Conservation (phyloP, 2,797 vertebrate genomes). For the Pagetopsis macropterus region DNA sequence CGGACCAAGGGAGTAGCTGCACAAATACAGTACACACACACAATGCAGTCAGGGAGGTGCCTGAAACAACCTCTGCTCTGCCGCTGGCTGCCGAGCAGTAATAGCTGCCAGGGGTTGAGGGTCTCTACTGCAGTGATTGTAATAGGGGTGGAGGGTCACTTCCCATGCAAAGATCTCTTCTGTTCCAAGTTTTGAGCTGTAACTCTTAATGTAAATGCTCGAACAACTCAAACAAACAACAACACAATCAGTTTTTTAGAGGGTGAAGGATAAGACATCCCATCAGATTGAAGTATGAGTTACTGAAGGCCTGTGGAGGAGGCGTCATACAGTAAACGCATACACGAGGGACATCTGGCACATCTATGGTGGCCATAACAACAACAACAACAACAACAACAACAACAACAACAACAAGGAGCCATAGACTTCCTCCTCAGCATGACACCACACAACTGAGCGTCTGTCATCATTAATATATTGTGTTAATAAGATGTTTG, state of each 20-base stretch:
- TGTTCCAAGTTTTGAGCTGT: neutral
- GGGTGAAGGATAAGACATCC: slow-evolving; percentile 1
- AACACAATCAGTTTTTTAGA: neutral
- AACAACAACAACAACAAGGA: slow-evolving; percentile 54
- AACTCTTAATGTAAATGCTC: slow-evolving; percentile 2
- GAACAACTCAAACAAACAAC: neutral
- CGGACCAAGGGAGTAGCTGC: slow-evolving; percentile 49
- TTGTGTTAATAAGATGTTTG: neutral
- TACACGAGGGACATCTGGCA: slow-evolving; percentile 43
- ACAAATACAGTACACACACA: slow-evolving; percentile 23
- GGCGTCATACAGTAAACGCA: slow-evolving; percentile 18
- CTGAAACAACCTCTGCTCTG: slow-evolving; percentile 36
- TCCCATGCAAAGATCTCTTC: neutral
- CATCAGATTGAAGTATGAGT: slow-evolving; percentile 4
- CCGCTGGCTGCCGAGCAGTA: slow-evolving; percentile 22
- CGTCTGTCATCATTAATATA: slow-evolving; percentile 23
- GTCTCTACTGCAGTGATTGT: slow-evolving; percentile 9
- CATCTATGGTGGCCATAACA: slow-evolving; percentile 60
- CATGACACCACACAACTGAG: slow-evolving; percentile 34
- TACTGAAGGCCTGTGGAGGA: slow-evolving; percentile 4
- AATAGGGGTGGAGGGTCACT: slow-evolving; percentile 8
- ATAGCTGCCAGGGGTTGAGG: slow-evolving; percentile 16
- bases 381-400: slow-evolving; percentile 61
- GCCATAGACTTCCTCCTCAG: slow-evolving; percentile 44
- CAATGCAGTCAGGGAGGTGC: slow-evolving; percentile 47